Conservation (phyloP, 2,113 vertebrate species). For the Neodontobutis hainanensis region DNA sequence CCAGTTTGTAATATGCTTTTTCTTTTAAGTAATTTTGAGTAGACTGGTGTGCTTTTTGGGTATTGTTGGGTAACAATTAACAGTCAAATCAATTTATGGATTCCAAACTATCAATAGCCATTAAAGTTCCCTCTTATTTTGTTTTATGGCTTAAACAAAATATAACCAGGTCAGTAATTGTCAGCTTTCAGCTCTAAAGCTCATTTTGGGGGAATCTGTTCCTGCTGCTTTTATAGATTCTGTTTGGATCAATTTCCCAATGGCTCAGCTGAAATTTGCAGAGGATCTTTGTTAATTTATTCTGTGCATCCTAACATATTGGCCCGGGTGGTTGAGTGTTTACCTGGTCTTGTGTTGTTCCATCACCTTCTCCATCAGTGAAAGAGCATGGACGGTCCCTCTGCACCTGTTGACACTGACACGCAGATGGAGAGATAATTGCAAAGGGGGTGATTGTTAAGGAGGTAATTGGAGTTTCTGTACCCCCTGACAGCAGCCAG, state of each 20-base stretch:
- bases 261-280: constrained; percentile 27
- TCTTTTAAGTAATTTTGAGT: too few relatives aligned
- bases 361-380: constrained; percentile 43
- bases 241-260: constrained; percentile 42
- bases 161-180: background rate
- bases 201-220: background rate
- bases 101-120: background rate
- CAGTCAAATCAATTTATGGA: background rate
- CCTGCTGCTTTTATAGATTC: constrained; percentile 4
- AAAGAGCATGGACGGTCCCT: constrained; percentile 49
- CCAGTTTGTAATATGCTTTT: background rate
- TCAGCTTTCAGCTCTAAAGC: background rate
- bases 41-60: background rate
- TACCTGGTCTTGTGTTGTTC: constrained; percentile 16
- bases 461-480: constrained; percentile 72
- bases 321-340: constrained; percentile 19
- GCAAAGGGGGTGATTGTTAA: constrained; percentile 62
- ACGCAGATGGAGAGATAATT: constrained; percentile 73
- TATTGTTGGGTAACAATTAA: background rate
- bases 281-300: constrained; percentile 34
- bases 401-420: constrained; percentile 62
- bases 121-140: too few relatives aligned
- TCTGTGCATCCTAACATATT: constrained; percentile 25
- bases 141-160: background rate
- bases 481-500: constrained; percentile 61